Percentiles rank a stretch among this genome's conserved stretches.
phyloP scores from a whole-genome alignment of 1,140 invertebrate species.

The Cotesia chilonis region DNA sequence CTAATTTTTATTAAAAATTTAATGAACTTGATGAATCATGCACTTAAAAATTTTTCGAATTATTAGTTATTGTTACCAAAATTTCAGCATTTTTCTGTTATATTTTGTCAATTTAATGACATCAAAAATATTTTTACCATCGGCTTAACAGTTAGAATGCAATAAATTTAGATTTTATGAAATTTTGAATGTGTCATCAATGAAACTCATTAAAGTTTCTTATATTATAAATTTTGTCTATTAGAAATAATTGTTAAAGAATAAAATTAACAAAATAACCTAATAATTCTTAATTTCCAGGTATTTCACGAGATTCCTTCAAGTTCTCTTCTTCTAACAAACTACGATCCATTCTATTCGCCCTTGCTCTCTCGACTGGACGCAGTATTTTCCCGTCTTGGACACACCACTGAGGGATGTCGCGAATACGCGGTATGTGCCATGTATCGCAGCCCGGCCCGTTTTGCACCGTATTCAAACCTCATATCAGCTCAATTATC shows the following conservation, averaged over 20 bases:
- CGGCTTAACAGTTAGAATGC: no score
- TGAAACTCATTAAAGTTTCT: no score
- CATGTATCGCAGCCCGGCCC: conserved; percentile 85
- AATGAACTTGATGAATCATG: no score
- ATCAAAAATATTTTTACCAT: no score
- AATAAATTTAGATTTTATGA: no score
- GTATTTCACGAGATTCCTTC: conserved; percentile 86
- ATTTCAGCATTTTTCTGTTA: no score
- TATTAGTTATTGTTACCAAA: no score
- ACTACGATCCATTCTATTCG: conserved; percentile 88
- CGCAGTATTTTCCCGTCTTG: conserved; percentile 81
- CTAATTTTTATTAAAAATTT: no score
- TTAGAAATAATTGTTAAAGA: neutral
- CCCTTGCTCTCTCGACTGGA: conserved; percentile 82
- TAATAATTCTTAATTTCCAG: conserved; percentile 58
- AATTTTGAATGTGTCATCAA: no score
- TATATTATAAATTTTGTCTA: no score
- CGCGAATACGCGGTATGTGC: conserved; percentile 83
- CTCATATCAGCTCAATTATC: conserved; percentile 86
- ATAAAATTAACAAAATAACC: neutral
- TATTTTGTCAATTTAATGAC: no score
- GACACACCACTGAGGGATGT: conserved; percentile 74
- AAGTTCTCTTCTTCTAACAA: conserved; percentile 80
- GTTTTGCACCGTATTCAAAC: conserved; percentile 86
- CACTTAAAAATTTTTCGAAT: no score